Conservation (phyloP, 2,888 invertebrate genomes). For the Troides oblongomaculatus region DNA sequence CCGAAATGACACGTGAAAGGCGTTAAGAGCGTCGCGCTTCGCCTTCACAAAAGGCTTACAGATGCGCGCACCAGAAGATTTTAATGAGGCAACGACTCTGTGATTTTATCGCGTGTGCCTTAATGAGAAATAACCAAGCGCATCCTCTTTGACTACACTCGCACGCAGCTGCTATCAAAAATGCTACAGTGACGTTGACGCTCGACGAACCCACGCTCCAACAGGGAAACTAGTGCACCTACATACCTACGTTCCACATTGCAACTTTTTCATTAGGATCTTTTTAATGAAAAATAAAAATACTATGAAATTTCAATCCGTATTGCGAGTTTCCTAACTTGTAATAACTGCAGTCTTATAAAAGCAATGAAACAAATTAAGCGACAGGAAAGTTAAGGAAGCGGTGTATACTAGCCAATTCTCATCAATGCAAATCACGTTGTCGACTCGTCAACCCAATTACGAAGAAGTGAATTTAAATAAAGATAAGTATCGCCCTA, state of each 20-base stretch:
- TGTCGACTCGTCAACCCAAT: slow-evolving; percentile 81
- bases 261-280: slow-evolving; percentile 13
- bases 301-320: neutral
- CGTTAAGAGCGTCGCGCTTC: slow-evolving; percentile 70
- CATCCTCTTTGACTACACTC: slow-evolving; percentile 74
- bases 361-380: slow-evolving; percentile 73
- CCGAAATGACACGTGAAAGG: slow-evolving; percentile 78
- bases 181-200: slow-evolving; percentile 51
- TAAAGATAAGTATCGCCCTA: slow-evolving; percentile 81
- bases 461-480: slow-evolving; percentile 81
- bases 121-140: slow-evolving; percentile 80
- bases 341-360: slow-evolving; percentile 49
- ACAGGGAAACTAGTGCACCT: slow-evolving; percentile 28
- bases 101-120: slow-evolving; percentile 77
- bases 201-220: slow-evolving; percentile 28
- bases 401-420: slow-evolving; percentile 68
- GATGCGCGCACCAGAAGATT: slow-evolving; percentile 79
- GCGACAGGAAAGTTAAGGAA: slow-evolving; percentile 61
- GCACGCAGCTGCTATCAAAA: slow-evolving; percentile 56
- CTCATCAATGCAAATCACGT: slow-evolving; percentile 81
- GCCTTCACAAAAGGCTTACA: slow-evolving; percentile 78
- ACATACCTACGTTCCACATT: slow-evolving; percentile 14
- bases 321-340: neutral
- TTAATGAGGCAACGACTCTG: slow-evolving; percentile 80
- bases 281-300: slow-evolving; percentile 21